Base-by-base conservation (phyloP, 1,140 invertebrate species). In the Leptonema lineaticorne region DNA sequence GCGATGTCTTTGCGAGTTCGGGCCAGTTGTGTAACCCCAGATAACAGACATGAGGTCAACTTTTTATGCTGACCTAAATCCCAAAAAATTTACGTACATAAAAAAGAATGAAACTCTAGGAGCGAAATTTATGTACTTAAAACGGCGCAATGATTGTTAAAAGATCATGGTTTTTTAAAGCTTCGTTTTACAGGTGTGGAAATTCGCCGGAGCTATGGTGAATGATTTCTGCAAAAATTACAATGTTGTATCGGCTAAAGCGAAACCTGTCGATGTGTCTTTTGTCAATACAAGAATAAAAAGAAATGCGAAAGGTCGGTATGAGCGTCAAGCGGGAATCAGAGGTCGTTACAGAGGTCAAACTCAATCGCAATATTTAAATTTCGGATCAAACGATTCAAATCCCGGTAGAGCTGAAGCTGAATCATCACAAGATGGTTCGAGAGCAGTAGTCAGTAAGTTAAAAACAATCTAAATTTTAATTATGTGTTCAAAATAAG, bases 291-390 rank as follows among this genome's bases (percentile, higher is more conserved):
- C n/a, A n/a, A 60, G 48, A 24, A 50, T 1, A 18, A 8, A 53
- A 24, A 63, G 67, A 16, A 50, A 68, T 8, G n/a, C 48, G 0
- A 56, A 26, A 22, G 46, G 53, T 14, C 29, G 56, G 7, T 65
- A 57, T 18, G 37, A n/a, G 8, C 63, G 62, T 27, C 56, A 41
- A 45, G 27, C 62, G 11, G 28, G 8, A 9, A 16, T 26, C 14
- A 67, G 62, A 60, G 81, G 81, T 4, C 72, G 78, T 0, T 83
- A 78, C 62, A 80, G 88, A 45, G 91, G 91, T 26, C 91, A 93
- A 77, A 92, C 91, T 0, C 91, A 93, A 74, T 91, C 91, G 6
- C 91, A 93, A 74, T 93, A 92, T 76, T 78, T 93, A 64, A 88
- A 86, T 73, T 86, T 90, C 68, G 82, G 81, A 8, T 75, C 77